Base-by-base conservation (phyloP, 2,888 invertebrate genomes). In the Sicus ferrugineus region DNA sequence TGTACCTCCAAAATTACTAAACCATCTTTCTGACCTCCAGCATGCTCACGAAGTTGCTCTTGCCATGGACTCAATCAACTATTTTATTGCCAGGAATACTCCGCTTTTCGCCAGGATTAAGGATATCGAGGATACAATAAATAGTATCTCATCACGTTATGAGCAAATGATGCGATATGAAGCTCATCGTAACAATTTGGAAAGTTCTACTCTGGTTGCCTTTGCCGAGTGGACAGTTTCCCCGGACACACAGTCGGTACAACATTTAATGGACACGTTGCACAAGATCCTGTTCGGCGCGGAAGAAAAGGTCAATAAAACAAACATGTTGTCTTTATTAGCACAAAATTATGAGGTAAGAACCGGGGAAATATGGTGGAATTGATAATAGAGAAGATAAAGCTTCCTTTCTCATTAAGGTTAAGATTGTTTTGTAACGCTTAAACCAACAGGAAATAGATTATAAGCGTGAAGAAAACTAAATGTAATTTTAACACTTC, bases 151-250 rank as follows among this genome's bases (percentile, higher is more conserved):
- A 61, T 86, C 88, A 31, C 88, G 89, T 4, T 89, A 90, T 74
- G 80, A 86, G 31, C 86, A 88, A 77, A 90, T 92, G 89, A 80
- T 87, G 72, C 87, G 87, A 66, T 90, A 91, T 78, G 87, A 89
- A 67, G 81, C 85, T 2, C 78, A 87, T 61, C 86, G 87, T 73
- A 83, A 86, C 38, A 86, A 86, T 70, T 84, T 90, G 74, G 92
- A 93, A 80, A 81, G 86, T 73, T 86, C 86, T 70, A 94, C 94
- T 6, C 79, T 93, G 73, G 87, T 91, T 78, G 88, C 90, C 78
- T 93, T 93, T 79, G 92, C 93, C 0, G 87, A 86, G 74, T 89
- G 88, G 85, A 90, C 90, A 52, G 90, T 93, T 2, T 90, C 92
- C 0, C 91, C 91, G 75, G 89, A 89, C 76, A 85, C 89, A 0